Base-by-base conservation (phyloP, 2,113 vertebrate species). In the Trogon melanurus region DNA sequence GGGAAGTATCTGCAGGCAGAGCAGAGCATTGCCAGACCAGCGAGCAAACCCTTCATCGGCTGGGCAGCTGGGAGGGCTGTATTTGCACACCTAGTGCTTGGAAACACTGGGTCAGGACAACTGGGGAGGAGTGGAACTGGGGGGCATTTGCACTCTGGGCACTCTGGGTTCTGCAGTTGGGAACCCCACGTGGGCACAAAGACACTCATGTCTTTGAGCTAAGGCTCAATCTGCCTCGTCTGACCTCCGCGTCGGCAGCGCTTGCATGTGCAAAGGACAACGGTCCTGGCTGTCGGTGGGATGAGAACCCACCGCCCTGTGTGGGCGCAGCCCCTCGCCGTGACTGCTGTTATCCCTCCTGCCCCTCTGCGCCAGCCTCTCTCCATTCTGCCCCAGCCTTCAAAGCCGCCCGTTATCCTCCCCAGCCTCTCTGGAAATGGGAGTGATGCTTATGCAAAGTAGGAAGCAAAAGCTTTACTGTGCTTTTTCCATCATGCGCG, bases 191-290 rank as follows among this genome's bases (percentile, higher is more conserved):
- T 26, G 20, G 53, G n/a, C 30, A 34, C 23, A 5, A 6, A 17
- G 29, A 11, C 6, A 8, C 12, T 22, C 1, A 0, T 12, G 13
- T 56, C 41, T 62, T 4, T 9, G 58, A 41, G 41, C n/a, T 1
- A 9, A 1, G 9, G 67, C 71, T 50, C 2, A 1, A 9, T 19
- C 10, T 19, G 29, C 9, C 85, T 22, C 27, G 0, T 10, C 29
- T 2, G 11, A 29, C 21, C 29, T 20, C 50, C 32, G 1, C 2
- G 1, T 8, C 0, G 2, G 57, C 3, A 1, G 30, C 2, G 53
- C 21, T 26, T 2, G 32, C 2, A 0, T 11, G 38, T 6, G 22
- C 21, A 16, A 25, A 69, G 18, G 29, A 14, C 21, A 3, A 34
- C 2, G 0, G 14, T 26, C 13, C 34, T 3, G 1, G 13, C 19